Conservation (phyloP, 2,888 invertebrate genomes). For the Sympetrum striolatum region DNA sequence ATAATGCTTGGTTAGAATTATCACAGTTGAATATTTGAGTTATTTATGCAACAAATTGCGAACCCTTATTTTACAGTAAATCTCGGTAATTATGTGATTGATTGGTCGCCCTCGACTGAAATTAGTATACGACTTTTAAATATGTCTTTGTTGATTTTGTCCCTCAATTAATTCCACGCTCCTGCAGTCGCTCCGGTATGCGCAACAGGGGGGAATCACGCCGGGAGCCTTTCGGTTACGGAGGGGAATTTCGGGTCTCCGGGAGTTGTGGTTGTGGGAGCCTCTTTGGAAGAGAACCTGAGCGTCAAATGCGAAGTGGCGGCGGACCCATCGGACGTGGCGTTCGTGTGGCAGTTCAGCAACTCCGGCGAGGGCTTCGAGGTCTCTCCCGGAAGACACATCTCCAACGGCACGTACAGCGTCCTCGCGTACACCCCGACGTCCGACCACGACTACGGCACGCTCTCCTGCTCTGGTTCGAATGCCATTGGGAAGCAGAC, state of each 20-base stretch:
- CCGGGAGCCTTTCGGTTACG: not conserved
- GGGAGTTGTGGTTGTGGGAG: constrained; percentile 80
- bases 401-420: constrained; percentile 75
- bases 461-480: constrained; percentile 83
- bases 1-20: too few species aligned
- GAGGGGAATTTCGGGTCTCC: not conserved
- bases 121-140: too few species aligned
- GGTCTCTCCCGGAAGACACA: constrained; percentile 73
- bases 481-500: constrained; percentile 84
- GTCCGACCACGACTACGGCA: constrained; percentile 83
- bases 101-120: too few species aligned
- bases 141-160: too few species aligned
- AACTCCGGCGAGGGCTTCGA: constrained; percentile 87
- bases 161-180: not conserved
- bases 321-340: constrained; percentile 84
- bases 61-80: too few species aligned
- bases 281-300: constrained; percentile 76
- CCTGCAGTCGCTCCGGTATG: constrained; percentile 83
- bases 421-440: constrained; percentile 65
- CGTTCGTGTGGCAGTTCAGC: constrained; percentile 89
- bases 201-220: constrained; percentile 45
- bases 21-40: too few species aligned
- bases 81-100: too few species aligned
- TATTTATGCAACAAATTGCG: too few species aligned
- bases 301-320: constrained; percentile 75